These are phyloP conservation scores for Pyrgilauda ruficollis DNA, from an alignment of 2,113 vertebrate species.

Conservation along the genomic window DNA sequence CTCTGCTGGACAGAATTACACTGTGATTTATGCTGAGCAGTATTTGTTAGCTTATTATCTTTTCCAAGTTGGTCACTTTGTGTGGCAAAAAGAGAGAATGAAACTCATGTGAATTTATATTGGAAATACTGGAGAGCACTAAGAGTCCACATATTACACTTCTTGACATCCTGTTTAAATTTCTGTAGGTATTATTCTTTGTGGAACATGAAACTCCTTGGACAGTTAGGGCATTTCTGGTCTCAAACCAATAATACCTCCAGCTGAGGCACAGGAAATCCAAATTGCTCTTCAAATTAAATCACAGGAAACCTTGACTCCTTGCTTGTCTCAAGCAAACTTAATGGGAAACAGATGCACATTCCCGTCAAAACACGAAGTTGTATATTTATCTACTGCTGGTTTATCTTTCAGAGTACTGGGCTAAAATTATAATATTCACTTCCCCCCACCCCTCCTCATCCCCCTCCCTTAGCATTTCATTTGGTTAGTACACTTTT, in stretches of 20 bases:
- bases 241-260: slow-evolving; percentile 48
- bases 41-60: not conserved
- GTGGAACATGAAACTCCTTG: slow-evolving; percentile 18
- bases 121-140: not conserved
- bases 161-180: slow-evolving; percentile 17
- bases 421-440: not conserved
- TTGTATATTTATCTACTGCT: slow-evolving; percentile 20
- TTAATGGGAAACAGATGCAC: slow-evolving; percentile 73
- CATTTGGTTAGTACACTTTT: not conserved
- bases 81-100: not conserved
- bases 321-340: slow-evolving; percentile 33
- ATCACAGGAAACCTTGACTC: slow-evolving; percentile 46
- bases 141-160: not conserved
- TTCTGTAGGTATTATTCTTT: slow-evolving; percentile 26
- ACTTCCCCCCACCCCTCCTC: fast-evolving
- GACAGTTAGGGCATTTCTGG: slow-evolving; percentile 18
- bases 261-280: slow-evolving; percentile 59
- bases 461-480: not conserved
- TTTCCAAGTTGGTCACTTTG: not conserved
- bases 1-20: not conserved
- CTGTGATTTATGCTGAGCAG: not conserved
- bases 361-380: not conserved
- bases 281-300: slow-evolving; percentile 69
- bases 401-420: not conserved
- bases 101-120: not conserved